phyloP scores from a whole-genome alignment of 2,888 invertebrate species.

The Pterostichus madidus region DNA sequence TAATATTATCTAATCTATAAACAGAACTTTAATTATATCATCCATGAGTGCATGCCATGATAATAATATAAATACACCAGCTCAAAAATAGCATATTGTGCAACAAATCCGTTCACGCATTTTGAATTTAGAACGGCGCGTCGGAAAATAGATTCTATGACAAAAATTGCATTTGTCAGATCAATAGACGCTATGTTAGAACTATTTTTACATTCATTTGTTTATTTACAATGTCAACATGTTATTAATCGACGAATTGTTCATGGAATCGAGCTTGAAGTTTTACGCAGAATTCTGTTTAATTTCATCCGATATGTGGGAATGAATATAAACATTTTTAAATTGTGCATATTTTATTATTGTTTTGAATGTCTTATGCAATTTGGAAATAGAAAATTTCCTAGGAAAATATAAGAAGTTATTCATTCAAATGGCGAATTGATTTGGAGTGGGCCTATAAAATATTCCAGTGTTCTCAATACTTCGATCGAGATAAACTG shows the following conservation, averaged over 20 bases:
- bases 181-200: background rate
- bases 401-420: background rate
- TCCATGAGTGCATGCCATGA: background rate
- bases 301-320: constrained; percentile 4
- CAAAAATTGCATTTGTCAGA: constrained; percentile 3
- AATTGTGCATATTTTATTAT: background rate
- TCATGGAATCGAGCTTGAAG: background rate
- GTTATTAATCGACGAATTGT: constrained; percentile 18
- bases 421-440: constrained; percentile 17
- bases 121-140: constrained; percentile 42
- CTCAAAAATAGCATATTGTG: constrained; percentile 38
- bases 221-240: constrained; percentile 24
- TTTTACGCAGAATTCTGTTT: constrained; percentile 13
- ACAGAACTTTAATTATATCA: constrained; percentile 11
- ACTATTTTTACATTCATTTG: constrained; percentile 15
- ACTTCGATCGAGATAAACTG: constrained; percentile 5
- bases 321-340: constrained; percentile 32
- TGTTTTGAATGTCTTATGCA: constrained; percentile 26
- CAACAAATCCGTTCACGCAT: constrained; percentile 25
- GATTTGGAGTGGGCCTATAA: constrained; percentile 15
- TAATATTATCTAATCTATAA: constrained; percentile 27
- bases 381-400: constrained; percentile 23
- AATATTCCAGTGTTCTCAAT: constrained; percentile 12
- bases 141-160: constrained; percentile 24
- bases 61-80: background rate